Base-by-base conservation (phyloP, 2,888 invertebrate species). In the Cryptus armator region DNA sequence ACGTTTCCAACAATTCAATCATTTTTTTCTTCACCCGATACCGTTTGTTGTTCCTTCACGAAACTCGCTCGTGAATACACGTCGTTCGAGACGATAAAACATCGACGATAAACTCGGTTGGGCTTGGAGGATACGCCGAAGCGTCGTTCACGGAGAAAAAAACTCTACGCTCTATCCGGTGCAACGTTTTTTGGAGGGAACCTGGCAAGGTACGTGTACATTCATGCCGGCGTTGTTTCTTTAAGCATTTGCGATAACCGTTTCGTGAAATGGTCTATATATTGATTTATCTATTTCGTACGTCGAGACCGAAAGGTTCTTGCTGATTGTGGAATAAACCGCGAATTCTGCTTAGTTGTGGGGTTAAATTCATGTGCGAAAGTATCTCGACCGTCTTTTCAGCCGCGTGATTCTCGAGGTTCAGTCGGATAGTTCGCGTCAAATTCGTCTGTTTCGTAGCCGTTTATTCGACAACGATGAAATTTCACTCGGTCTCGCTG, bases 151-250 rank as follows among this genome's bases (percentile, higher is more conserved):
- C 16, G 16, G 43, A 16, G 16, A 66, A 66, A 64, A 64, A 43
- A 43, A 37, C 16, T 5, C 16, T 5, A 16, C 10, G 7, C 16
- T 59, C 59, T 10, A 14, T 62, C 62, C 44, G 16, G 53, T 72
- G 68, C 70, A 74, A 77, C 59, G 37, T 53, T 24, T 79, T 79
- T 79, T 79, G 79, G 79, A 79, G 79, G 79, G 79, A 79, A 79
- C 24, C 3, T 51, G 44, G 6, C 44, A 53, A 71, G 79, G 79
- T 79, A 79, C 59, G 79, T 77, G 51, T 46, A 4, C 14, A 7
- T 9, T 37, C 37, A 37, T 7, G 6, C 37, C 37, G 37, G 37
- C 37, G 37, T 37, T 37, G 9, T 37, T 37, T 19, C 5, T 14
- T 44, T 19, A 10, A 3, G 12, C 9, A 56, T 71, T 48, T 6